phyloP scores from a whole-genome alignment of 2,888 invertebrate species.

The Drosophila barbarae region DNA sequence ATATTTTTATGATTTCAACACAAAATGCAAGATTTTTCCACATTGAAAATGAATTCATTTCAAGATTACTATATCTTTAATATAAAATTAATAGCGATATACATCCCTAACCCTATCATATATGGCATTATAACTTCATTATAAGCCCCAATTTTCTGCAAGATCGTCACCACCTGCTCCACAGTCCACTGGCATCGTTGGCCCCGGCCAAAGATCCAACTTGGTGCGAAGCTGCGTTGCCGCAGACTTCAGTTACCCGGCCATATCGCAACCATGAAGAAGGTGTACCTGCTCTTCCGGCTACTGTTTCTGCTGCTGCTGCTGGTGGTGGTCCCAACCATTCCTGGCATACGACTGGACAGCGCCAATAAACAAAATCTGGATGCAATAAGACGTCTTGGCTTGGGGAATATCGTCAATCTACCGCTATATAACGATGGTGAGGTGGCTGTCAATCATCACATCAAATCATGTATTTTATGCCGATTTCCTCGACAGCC shows the following conservation, averaged over 20 bases:
- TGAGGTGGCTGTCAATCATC: constrained; percentile 42
- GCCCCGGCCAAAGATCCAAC: constrained; percentile 30
- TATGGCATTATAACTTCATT: neutral
- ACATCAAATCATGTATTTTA: neutral
- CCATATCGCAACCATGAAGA: constrained; percentile 31
- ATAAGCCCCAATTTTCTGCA: neutral
- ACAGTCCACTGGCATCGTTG: constrained; percentile 49
- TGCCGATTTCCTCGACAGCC: constrained; percentile 82
- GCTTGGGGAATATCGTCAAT: constrained; percentile 64
- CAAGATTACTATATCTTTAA: neutral
- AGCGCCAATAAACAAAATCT: constrained; percentile 18
- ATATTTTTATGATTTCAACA: too few species aligned
- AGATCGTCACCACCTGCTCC: constrained; percentile 7
- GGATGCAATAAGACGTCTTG: constrained; percentile 52
- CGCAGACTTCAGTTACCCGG: constrained; percentile 41
- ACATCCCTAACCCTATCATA: too few species aligned
- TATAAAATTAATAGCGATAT: neutral
- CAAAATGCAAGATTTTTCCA: too few species aligned
- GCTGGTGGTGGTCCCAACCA: neutral
- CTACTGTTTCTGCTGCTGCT: constrained; percentile 6
- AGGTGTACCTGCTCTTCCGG: constrained; percentile 7
- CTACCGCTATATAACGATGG: constrained; percentile 69
- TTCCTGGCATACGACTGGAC: neutral
- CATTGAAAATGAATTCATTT: too few species aligned
- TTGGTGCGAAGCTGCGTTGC: constrained; percentile 28